Conservation (phyloP, 2,888 invertebrate species). For the Gymnocheta viridis region DNA sequence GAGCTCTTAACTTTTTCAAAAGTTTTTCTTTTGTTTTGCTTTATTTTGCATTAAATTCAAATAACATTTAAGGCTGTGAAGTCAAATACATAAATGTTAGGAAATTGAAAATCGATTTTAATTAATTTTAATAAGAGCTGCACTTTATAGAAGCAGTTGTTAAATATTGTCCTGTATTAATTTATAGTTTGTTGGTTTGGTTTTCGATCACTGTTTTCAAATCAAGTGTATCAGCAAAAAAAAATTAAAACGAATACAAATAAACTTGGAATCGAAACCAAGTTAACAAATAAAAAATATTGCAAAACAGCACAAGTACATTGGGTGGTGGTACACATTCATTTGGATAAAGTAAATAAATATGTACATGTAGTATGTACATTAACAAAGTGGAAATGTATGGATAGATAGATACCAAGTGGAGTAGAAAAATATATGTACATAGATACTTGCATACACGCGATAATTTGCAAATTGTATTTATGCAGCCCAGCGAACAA, state of each 20-base stretch:
- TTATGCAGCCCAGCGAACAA: background rate
- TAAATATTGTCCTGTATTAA: conserved; percentile 13
- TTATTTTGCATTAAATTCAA: conserved; percentile 3
- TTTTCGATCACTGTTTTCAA: conserved; percentile 12
- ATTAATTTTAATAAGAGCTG: conserved; percentile 31
- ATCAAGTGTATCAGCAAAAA: background rate
- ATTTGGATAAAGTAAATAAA: background rate
- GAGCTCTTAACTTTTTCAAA: background rate
- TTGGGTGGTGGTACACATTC: background rate
- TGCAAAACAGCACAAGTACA: background rate
- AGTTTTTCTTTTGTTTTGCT: background rate
- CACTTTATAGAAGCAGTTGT: background rate
- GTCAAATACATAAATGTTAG: background rate
- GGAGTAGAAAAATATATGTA: background rate
- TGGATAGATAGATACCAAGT: background rate
- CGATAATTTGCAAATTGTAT: background rate
- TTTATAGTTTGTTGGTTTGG: conserved; percentile 15
- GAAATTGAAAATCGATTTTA: conserved; percentile 28
- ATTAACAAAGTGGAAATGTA: background rate
- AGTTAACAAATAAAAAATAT: background rate
- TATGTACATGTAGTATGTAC: too few relatives aligned
- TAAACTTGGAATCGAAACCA: background rate
- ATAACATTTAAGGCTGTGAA: conserved; percentile 7
- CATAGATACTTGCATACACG: background rate
- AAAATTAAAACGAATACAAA: background rate